Conservation (phyloP, 30 jellyfish, hydroid and myxozoan genomes). For the Aurelia coerulea region DNA sequence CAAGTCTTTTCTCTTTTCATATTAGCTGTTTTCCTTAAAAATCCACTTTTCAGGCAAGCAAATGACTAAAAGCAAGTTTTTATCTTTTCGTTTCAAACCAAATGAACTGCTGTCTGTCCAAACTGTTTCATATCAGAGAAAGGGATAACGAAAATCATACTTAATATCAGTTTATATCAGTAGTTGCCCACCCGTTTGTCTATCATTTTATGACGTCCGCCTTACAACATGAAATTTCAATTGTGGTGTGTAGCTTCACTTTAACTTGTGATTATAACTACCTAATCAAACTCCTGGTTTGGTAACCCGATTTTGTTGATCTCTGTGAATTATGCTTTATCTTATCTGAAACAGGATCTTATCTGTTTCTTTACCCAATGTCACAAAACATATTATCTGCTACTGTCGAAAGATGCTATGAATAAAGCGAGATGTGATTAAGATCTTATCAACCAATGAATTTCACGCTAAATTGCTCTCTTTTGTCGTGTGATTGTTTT, state of each 20-base stretch:
- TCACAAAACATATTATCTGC: conserved; percentile 19
- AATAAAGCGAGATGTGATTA: background rate
- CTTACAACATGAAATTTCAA: background rate
- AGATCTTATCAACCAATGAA: conserved; percentile 9
- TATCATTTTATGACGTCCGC: background rate
- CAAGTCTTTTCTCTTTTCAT: too few species aligned
- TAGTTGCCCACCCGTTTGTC: conserved; percentile 5
- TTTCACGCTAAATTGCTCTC: conserved; percentile 42
- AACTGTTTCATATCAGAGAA: too few species aligned
- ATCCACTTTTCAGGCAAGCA: too few species aligned
- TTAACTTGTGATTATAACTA: background rate
- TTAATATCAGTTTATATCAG: too few species aligned
- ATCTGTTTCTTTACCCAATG: conserved; percentile 3
- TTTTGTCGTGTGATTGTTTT: conserved; percentile 4
- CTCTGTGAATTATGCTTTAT: background rate
- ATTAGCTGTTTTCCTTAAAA: too few species aligned
- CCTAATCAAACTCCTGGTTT: conserved; percentile 3
- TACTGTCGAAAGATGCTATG: background rate
- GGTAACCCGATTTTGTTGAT: conserved; percentile 1
- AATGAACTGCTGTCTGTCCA: too few species aligned
- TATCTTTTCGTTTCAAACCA: too few species aligned
- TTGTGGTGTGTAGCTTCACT: background rate
- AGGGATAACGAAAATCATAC: too few species aligned
- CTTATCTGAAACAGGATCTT: background rate
- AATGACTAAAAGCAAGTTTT: too few species aligned